A percentile compares a stretch with the other conserved stretches of the same genome.
Conservation (phyloP, 1,140 invertebrate species). For the Phymorhynchus buccinoides region DNA sequence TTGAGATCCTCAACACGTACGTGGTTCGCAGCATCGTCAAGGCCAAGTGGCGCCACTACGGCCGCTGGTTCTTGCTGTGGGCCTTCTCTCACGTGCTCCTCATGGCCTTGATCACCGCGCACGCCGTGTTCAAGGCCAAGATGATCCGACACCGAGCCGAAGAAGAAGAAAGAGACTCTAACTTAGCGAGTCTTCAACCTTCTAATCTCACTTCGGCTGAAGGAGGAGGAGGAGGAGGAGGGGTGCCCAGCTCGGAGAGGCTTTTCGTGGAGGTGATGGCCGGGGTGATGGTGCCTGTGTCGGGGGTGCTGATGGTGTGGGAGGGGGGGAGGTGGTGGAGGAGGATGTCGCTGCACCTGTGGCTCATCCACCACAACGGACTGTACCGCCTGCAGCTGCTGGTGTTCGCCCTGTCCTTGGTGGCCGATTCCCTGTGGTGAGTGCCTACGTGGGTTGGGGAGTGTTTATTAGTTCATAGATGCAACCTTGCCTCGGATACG, state of each 20-base stretch:
- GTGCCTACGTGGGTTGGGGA: too few relatives aligned
- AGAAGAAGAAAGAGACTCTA: too few relatives aligned
- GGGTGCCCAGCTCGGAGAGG: neutral
- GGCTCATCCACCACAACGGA: slow-evolving; percentile 49
- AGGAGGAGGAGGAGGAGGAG: too few relatives aligned
- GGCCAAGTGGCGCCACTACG: slow-evolving; percentile 54
- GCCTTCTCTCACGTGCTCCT: slow-evolving; percentile 47
- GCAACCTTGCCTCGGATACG: too few relatives aligned
- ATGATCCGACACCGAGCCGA: too few relatives aligned
- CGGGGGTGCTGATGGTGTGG: neutral
- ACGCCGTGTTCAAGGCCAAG: slow-evolving; percentile 44
- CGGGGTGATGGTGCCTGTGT: neutral
- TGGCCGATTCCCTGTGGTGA: slow-evolving; percentile 51
- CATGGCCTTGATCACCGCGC: slow-evolving; percentile 51
- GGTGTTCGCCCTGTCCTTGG: slow-evolving; percentile 47
- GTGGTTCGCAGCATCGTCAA: slow-evolving; percentile 52
- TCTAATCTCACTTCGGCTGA: too few relatives aligned
- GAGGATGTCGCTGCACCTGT: slow-evolving; percentile 6
- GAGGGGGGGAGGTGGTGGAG: neutral
- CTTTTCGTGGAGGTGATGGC: neutral
- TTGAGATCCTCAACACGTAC: slow-evolving; percentile 48
- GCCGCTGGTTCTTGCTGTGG: slow-evolving; percentile 49
- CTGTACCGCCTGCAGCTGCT: slow-evolving; percentile 53
- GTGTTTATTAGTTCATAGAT: too few relatives aligned
- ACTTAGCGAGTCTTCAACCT: too few relatives aligned